phyloP scores from a whole-genome alignment of 2,113 vertebrate genomes.

The Callipepla squamata region DNA sequence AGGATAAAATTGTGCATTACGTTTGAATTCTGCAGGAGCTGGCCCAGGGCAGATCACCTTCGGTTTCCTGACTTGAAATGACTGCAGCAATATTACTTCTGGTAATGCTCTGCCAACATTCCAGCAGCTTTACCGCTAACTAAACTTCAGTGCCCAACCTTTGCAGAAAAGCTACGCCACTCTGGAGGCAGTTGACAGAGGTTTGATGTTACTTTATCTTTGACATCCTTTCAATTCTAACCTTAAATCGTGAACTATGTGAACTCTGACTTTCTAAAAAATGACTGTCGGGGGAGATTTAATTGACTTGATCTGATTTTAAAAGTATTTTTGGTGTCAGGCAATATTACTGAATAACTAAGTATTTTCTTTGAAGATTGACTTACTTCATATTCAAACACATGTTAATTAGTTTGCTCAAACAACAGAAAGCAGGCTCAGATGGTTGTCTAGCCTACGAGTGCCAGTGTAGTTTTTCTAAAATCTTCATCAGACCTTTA shows the following conservation, averaged over 20 bases:
- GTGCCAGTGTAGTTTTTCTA: neutral
- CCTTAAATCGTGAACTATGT: neutral
- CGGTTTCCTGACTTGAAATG: neutral
- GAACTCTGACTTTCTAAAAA: neutral
- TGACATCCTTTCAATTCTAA: neutral
- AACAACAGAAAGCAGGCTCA: neutral
- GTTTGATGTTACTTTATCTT: neutral
- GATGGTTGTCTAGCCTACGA: neutral
- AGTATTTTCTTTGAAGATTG: neutral
- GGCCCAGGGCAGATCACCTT: neutral
- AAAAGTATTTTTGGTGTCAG: neutral
- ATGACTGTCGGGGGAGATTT: neutral
- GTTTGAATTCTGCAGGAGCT: neutral
- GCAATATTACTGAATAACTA: neutral
- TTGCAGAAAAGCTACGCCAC: neutral
- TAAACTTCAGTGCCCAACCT: neutral
- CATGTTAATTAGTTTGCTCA: neutral
- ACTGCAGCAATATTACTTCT: neutral
- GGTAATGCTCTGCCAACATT: neutral
- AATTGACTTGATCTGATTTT: neutral
- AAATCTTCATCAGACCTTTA: neutral
- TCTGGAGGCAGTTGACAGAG: neutral
- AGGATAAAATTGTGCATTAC: neutral
- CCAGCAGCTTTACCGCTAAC: neutral
- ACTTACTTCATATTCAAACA: neutral